Conservation (phyloP, 2,797 vertebrate genomes). For the Rhadinocentrus ornatus region DNA sequence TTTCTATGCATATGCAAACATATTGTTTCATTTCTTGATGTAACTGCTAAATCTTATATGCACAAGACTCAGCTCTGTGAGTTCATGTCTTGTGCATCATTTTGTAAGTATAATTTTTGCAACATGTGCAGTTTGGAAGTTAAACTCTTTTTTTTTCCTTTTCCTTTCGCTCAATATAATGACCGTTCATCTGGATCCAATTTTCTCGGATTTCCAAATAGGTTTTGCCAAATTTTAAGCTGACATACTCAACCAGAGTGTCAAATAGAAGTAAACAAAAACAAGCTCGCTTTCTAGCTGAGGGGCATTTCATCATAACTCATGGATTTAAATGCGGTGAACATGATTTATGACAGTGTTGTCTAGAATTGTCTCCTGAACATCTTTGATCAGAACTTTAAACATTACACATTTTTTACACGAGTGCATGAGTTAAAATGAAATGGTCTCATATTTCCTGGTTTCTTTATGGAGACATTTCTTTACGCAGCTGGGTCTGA, state of each 20-base stretch:
- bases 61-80: not conserved
- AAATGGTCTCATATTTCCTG: not conserved
- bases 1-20: slow-evolving; percentile 9
- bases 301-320: slow-evolving; percentile 30
- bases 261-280: slow-evolving; percentile 19
- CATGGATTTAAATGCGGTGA: slow-evolving; percentile 21
- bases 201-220: slow-evolving; percentile 9
- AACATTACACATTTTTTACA: not conserved
- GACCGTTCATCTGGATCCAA: slow-evolving; percentile 7
- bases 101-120: slow-evolving; percentile 17
- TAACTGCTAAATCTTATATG: slow-evolving; percentile 6
- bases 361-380: slow-evolving; percentile 16
- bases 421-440: not conserved
- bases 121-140: not conserved
- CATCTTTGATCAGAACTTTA: not conserved
- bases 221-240: slow-evolving; percentile 17
- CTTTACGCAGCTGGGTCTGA: not conserved
- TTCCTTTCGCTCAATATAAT: not conserved
- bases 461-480: not conserved
- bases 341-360: slow-evolving; percentile 18
- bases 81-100: not conserved
- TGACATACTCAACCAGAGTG: slow-evolving; percentile 19
- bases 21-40: slow-evolving; percentile 6
- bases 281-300: slow-evolving; percentile 11
- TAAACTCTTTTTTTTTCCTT: not conserved